Conservation (phyloP, 2,888 invertebrate genomes). For the Sipha maydis region DNA sequence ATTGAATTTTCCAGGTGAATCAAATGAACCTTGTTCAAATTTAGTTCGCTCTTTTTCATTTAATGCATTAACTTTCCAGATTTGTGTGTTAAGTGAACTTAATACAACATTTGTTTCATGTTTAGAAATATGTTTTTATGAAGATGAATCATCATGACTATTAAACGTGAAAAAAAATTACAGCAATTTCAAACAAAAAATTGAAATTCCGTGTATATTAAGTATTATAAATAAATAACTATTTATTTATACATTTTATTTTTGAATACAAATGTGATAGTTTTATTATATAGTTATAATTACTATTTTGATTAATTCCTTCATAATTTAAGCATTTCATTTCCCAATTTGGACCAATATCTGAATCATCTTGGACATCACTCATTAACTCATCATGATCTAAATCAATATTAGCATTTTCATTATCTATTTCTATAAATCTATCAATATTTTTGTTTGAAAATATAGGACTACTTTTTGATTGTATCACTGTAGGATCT, state of each 20-base stretch:
- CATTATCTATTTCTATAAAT: neutral
- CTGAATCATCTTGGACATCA: conserved; percentile 6
- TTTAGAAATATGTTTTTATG: neutral
- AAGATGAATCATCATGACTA: conserved; percentile 1
- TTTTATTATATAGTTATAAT: too few relatives aligned
- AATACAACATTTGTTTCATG: neutral
- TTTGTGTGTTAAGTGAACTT: neutral
- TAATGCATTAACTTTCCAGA: neutral
- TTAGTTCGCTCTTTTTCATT: neutral
- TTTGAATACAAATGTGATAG: too few relatives aligned
- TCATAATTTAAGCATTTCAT: neutral
- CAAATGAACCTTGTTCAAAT: neutral
- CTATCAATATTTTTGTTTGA: neutral
- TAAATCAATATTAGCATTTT: neutral
- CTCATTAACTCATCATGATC: neutral
- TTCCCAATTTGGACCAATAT: neutral
- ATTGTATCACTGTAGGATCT: neutral
- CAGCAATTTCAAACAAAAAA: neutral
- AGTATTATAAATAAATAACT: too few relatives aligned
- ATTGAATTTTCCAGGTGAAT: neutral
- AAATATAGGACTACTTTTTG: neutral
- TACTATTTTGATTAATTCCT: too few relatives aligned
- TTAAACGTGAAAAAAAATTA: neutral
- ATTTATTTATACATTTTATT: too few relatives aligned
- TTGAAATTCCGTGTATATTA: too few relatives aligned